These are phyloP conservation scores for Drosophila novamexicana DNA, from an alignment of 1,140 invertebrate genomes.

Conservation along the genomic window DNA sequence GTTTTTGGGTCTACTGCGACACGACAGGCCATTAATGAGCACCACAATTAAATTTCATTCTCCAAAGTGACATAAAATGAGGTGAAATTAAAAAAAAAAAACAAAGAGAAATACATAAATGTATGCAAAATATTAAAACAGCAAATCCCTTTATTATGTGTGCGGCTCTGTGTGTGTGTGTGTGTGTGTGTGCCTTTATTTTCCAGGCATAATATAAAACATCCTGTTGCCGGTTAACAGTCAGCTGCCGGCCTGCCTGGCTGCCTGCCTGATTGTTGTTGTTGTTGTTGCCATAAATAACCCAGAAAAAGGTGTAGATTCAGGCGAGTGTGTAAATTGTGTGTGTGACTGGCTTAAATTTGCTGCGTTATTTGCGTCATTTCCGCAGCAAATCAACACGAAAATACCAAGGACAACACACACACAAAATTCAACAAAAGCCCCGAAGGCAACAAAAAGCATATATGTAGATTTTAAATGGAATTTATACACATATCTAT, in stretches of 20 bases:
- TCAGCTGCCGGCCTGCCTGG: conserved; percentile 20
- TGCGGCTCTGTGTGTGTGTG: conserved; percentile 25
- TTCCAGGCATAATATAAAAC: conserved; percentile 74
- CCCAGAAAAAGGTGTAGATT: conserved; percentile 55
- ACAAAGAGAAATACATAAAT: conserved; percentile 34
- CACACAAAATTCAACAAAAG: conserved; percentile 23
- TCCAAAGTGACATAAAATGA: conserved; percentile 56
- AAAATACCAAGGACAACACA: conserved; percentile 59
- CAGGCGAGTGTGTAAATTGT: conserved; percentile 33
- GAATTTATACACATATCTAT: conserved; percentile 24
- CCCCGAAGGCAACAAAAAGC: conserved; percentile 27
- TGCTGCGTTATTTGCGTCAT: conserved; percentile 80
- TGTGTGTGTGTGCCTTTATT: conserved; percentile 44
- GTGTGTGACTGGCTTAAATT: conserved; percentile 75
- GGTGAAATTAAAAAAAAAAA: conserved; percentile 23
- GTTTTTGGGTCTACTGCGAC: conserved; percentile 29
- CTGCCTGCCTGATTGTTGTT: conserved; percentile 38
- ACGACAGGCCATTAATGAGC: conserved; percentile 73
- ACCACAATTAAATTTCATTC: conserved; percentile 76
- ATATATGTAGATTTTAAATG: conserved; percentile 34
- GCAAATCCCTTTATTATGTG: conserved; percentile 47
- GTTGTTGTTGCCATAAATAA: conserved; percentile 61
- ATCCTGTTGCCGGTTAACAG: conserved; percentile 71
- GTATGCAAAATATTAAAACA: conserved; percentile 62
- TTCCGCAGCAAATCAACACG: conserved; percentile 74